A percentile compares a stretch with the other conserved stretches of the same genome.
phyloP scores from a whole-genome alignment of 1,140 invertebrate species.

The Mya arenaria region DNA sequence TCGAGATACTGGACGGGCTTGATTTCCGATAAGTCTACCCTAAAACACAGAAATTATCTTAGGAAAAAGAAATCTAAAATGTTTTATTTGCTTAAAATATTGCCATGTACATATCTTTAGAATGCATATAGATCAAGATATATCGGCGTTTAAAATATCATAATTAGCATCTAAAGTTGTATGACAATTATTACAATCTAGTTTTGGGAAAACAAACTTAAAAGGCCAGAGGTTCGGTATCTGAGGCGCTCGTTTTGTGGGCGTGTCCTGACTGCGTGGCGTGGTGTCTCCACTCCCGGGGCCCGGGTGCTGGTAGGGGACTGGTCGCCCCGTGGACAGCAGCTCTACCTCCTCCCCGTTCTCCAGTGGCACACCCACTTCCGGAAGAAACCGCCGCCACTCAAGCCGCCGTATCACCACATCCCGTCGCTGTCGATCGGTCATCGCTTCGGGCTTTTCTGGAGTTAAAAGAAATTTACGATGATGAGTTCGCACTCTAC shows the following conservation, averaged over 20 bases:
- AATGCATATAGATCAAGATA: no score
- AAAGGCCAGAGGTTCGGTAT: conserved; percentile 31
- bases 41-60: neutral
- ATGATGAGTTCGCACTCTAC: no score
- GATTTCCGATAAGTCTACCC: conserved; percentile 24
- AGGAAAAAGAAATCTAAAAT: neutral
- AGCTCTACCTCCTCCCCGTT: neutral
- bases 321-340: conserved; percentile 7
- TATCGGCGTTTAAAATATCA: no score
- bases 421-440: conserved; percentile 42
- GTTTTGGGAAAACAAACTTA: no score
- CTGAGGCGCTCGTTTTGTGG: neutral
- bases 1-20: conserved; percentile 4
- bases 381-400: conserved; percentile 57
- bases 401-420: conserved; percentile 1
- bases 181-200: no score
- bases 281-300: neutral
- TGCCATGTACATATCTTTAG: no score
- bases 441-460: conserved; percentile 9
- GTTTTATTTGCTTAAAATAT: neutral
- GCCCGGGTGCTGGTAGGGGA: conserved; percentile 23
- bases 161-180: no score
- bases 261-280: neutral
- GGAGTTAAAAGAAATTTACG: neutral
- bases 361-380: conserved; percentile 51